Percentiles rank a stretch among this genome's conserved stretches.
phyloP scores from a whole-genome alignment of 2,113 vertebrate genomes.

The Microcebus jonahi region DNA sequence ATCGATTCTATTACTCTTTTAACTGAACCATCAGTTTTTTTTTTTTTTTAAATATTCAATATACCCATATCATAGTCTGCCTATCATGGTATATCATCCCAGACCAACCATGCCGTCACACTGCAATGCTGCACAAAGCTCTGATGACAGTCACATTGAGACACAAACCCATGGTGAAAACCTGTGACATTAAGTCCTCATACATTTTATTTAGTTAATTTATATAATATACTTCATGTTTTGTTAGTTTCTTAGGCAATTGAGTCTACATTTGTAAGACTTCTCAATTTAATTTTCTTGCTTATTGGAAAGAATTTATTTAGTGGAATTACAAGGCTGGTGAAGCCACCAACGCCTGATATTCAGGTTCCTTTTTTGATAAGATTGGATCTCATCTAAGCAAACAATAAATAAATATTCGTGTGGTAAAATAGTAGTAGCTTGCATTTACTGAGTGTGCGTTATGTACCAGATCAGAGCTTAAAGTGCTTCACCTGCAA shows the following conservation, averaged over 20 bases:
- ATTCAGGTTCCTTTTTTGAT: not conserved
- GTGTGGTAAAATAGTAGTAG: not conserved
- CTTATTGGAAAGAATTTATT: not conserved
- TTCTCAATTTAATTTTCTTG: not conserved
- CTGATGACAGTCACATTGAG: no score
- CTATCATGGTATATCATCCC: not conserved
- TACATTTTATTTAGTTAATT: not conserved
- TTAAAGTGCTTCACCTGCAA: not conserved
- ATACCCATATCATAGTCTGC: not conserved
- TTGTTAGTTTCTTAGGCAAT: not conserved
- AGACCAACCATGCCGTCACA: not conserved
- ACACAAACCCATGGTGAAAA: no score
- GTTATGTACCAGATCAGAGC: fast-evolving
- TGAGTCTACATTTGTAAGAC: not conserved
- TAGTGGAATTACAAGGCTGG: not conserved
- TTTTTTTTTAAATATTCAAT: not conserved
- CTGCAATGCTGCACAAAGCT: not conserved
- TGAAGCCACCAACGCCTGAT: not conserved
- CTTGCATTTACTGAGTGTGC: not conserved
- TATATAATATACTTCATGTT: not conserved
- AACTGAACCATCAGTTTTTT: not conserved
- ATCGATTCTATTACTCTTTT: conserved; percentile 15
- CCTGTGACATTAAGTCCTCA: not conserved
- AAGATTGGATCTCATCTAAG: not conserved
- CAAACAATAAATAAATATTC: not conserved